Evolutionary conservation across 2,888 invertebrate species (phyloP), one percentile per base, ranked within the genome.

Genomic region (Antitype chi): DNA sequence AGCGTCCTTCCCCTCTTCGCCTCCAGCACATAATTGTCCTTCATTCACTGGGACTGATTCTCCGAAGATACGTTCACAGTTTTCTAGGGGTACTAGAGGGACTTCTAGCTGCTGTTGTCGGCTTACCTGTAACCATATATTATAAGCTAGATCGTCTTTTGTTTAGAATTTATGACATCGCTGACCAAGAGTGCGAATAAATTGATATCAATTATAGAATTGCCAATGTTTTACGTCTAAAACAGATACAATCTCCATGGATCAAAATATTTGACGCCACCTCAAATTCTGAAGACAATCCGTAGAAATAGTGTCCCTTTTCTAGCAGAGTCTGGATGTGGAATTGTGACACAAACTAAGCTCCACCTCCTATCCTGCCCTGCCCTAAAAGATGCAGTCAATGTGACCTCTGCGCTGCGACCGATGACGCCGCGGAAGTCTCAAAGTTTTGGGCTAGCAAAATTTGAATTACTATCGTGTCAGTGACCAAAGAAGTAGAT

Each of bases 11-110:
- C 98, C 98, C 84, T 96, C 96, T 85, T 98, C 98, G 0, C 98
- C 98, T 0, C 98, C 98, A 0, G 98, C 98, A 87, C 98, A 98
- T 78, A 98, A 94, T 32, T 98, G 98, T 3, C 97, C 97, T 81
- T 95, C 95, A 49, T 97, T 97, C 66, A 97, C 97, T 80, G 97
- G 98, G 59, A 97, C 97, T 0, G 97, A 97, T 17, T 97, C 97
- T 1, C 98, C 98, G 88, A 98, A 98, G 78, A 98, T 97, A 49
- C 97, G 96, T 79, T 97, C 96, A 87, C 98, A 98, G 70, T 97
- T 96, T 81, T 98, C 97, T 88, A 98, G 94, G 4, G 97, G 96
- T 1, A 98, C 97, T 11, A 98, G 92, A 0, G 98, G 98, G 59
- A 98, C 97, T 77, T 97, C 97, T 64, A 98, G 91, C 89, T 98